phyloP scores from a whole-genome alignment of 2,888 invertebrate genomes.

The Apodemia zela region DNA sequence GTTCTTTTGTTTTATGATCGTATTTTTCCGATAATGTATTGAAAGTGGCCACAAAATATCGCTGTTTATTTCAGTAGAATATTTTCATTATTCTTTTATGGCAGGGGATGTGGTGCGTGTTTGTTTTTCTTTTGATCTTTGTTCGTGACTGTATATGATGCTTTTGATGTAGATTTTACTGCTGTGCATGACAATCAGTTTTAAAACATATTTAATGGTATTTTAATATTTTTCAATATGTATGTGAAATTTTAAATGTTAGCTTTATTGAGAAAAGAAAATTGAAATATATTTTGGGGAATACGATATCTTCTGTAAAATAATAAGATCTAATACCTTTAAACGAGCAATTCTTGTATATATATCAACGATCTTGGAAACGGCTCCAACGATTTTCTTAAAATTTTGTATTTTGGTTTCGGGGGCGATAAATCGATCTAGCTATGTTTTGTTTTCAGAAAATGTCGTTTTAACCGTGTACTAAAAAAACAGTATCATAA shows the following conservation, averaged over 20 bases:
- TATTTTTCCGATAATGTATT: slow-evolving; percentile 65
- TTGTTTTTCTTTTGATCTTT: slow-evolving; percentile 8
- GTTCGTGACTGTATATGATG: background rate
- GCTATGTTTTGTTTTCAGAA: too few relatives aligned
- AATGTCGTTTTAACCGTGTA: too few relatives aligned
- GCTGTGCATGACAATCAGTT: background rate
- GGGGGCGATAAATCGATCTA: too few relatives aligned
- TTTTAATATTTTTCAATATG: background rate
- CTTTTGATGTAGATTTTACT: background rate
- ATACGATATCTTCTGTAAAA: too few relatives aligned
- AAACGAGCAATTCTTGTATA: too few relatives aligned
- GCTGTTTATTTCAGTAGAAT: slow-evolving; percentile 33
- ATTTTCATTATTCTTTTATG: slow-evolving; percentile 21
- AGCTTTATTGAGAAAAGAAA: too few relatives aligned
- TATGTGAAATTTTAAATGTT: background rate
- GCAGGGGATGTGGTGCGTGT: background rate
- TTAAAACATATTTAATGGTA: slow-evolving; percentile 1
- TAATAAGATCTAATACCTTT: too few relatives aligned
- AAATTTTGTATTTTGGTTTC: too few relatives aligned
- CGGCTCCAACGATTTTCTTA: too few relatives aligned
- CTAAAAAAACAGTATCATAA: too few relatives aligned
- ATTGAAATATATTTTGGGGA: too few relatives aligned
- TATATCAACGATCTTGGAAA: too few relatives aligned
- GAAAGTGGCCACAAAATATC: slow-evolving; percentile 49
- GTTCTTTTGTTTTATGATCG: slow-evolving; percentile 67